These are phyloP conservation scores for Cetoscarus ocellatus DNA, from an alignment of 2,797 vertebrate genomes.

Conservation along the genomic window DNA sequence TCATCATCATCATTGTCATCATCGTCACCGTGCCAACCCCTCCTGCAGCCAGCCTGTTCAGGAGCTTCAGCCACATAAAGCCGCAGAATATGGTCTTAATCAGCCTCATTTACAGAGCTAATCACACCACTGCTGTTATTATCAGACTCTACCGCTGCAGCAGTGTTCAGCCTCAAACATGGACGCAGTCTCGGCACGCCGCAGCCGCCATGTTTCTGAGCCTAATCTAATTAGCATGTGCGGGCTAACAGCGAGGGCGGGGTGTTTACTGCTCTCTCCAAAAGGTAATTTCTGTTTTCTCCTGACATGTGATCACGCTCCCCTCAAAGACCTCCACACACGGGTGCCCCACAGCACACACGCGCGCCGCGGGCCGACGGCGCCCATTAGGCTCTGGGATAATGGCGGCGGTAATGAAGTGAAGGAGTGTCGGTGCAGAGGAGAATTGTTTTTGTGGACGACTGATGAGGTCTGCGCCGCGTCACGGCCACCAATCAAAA, in stretches of 20 bases:
- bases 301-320: slow-evolving; percentile 63
- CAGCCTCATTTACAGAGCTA: slow-evolving; percentile 16
- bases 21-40: slow-evolving; percentile 16
- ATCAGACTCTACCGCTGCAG: slow-evolving; percentile 1
- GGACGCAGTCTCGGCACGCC: slow-evolving; percentile 29
- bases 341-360: slow-evolving; percentile 30
- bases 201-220: slow-evolving; percentile 12
- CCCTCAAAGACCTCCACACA: slow-evolving; percentile 55
- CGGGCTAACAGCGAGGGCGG: slow-evolving; percentile 11
- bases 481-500: slow-evolving; percentile 57
- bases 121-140: slow-evolving; percentile 24
- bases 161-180: slow-evolving; percentile 29
- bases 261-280: slow-evolving; percentile 25
- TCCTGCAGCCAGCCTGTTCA: slow-evolving; percentile 43
- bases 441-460: slow-evolving; percentile 68
- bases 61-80: slow-evolving; percentile 35
- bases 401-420: slow-evolving; percentile 74
- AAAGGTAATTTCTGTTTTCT: slow-evolving; percentile 63
- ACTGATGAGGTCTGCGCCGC: slow-evolving; percentile 46
- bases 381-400: slow-evolving; percentile 63
- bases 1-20: slow-evolving; percentile 35
- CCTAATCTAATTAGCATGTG: slow-evolving; percentile 39
- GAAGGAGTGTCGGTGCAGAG: slow-evolving; percentile 65
- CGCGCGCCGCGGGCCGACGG: slow-evolving; percentile 18
- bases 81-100: slow-evolving; percentile 38